These are phyloP conservation scores for Cerceris rybyensis DNA, from an alignment of 2,888 invertebrate species.

Conservation along the genomic window DNA sequence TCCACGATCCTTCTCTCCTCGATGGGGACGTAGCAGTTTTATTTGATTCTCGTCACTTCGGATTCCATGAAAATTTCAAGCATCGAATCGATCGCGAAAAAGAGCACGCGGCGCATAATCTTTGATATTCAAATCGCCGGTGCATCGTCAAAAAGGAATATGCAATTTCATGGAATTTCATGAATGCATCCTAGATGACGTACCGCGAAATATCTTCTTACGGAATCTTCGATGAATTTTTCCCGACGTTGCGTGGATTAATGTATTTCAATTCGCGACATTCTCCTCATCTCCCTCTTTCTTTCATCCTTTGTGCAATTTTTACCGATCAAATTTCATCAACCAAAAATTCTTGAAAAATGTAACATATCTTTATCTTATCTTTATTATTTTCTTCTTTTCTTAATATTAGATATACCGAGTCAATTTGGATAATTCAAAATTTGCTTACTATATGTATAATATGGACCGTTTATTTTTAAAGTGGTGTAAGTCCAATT, in stretches of 20 bases:
- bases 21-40: slow-evolving; percentile 19
- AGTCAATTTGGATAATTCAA: too few relatives aligned
- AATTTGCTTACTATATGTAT: too few relatives aligned
- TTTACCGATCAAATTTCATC: not conserved
- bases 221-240: slow-evolving; percentile 10
- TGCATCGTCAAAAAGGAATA: slow-evolving; percentile 35
- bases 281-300: not conserved
- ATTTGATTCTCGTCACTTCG: slow-evolving; percentile 1
- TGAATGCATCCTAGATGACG: slow-evolving; percentile 2
- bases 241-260: not conserved
- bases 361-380: too few relatives aligned
- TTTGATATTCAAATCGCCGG: slow-evolving; percentile 48
- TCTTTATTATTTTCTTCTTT: too few relatives aligned
- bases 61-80: slow-evolving; percentile 5
- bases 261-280: not conserved
- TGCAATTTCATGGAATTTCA: slow-evolving; percentile 46
- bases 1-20: not conserved
- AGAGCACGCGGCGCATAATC: slow-evolving; percentile 14
- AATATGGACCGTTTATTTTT: too few relatives aligned
- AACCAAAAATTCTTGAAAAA: too few relatives aligned
- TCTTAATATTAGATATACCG: too few relatives aligned
- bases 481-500: too few relatives aligned
- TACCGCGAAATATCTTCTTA: not conserved
- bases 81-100: slow-evolving; percentile 17
- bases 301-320: too few relatives aligned